Evolutionary conservation across 2,888 invertebrate genomes (phyloP).

Genomic region (Camptogramma bilineatum): DNA sequence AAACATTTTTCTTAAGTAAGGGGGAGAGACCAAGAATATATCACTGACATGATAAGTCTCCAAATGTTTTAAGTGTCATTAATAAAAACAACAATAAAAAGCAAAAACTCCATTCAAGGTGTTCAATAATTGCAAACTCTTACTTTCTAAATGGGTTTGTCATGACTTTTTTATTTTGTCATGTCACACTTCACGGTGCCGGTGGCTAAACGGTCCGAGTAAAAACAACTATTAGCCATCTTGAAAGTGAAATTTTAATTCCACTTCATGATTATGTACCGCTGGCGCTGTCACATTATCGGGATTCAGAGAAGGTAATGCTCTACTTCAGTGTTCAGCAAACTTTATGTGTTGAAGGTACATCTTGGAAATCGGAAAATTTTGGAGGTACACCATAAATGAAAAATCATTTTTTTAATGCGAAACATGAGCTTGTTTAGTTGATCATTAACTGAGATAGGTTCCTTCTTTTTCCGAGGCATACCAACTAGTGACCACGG

Average conservation of each 20-base stretch:
- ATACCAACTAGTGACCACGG: too few relatives aligned
- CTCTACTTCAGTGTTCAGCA: too few relatives aligned
- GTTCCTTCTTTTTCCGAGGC: too few relatives aligned
- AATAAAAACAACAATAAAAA: conserved; percentile 18
- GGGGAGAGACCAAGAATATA: background rate
- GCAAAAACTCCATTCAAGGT: conserved; percentile 16
- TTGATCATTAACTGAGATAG: too few relatives aligned
- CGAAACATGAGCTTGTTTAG: too few relatives aligned
- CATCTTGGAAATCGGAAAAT: too few relatives aligned
- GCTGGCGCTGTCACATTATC: background rate
- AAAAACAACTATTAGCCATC: conserved; percentile 34
- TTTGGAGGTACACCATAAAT: too few relatives aligned
- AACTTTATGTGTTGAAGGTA: too few relatives aligned
- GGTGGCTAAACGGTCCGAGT: conserved; percentile 41
- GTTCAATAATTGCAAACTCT: conserved; percentile 27
- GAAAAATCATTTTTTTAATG: too few relatives aligned
- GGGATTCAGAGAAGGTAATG: too few relatives aligned
- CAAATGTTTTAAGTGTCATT: background rate
- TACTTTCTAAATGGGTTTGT: conserved; percentile 40
- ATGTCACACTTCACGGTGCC: conserved; percentile 46
- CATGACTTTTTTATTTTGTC: conserved; percentile 40
- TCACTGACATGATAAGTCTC: background rate
- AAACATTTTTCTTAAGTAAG: too few relatives aligned
- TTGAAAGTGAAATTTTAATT: conserved; percentile 40
- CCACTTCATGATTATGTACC: background rate